Evolutionary conservation across 2,797 vertebrate species (phyloP), one percentile per base, ranked within the genome.

Genomic region (Gymnothorax reevesii): DNA sequence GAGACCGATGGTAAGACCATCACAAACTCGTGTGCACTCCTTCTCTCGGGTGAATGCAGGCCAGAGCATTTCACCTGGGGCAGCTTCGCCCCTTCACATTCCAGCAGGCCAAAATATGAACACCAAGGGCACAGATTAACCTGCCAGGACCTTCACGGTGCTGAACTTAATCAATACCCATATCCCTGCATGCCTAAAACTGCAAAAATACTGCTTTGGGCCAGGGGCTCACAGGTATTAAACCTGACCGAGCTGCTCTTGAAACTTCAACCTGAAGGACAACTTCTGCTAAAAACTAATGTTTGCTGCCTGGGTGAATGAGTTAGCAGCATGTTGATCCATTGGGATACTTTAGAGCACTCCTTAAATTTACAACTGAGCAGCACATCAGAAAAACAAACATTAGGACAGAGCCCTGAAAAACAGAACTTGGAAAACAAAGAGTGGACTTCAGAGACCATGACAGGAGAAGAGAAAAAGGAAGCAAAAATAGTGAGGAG

Each of bases 311-410:
- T 20, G 59, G 10, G 17, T 0, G 20, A 62, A 62, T 20, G 59
- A 62, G 13, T 62, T 13, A 59, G 57, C 57, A 59, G 57, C 8
- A 59, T 13, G 57, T 2, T 59, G 0, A 59, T 13, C 13, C 8
- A 59, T 59, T 59, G 13, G 13, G 57, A 59, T 59, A 1, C 57
- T 9, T 59, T 59, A 59, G 2, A 9, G 57, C 57, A 13, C 33
- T 42, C 33, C 33, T 42, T 1, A 59, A 59, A 59, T 66, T 22
- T 5, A 22, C 25, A 25, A 9, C 25, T 25, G n/a, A 69, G 1
- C 9, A 25, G 66, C 92, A 89, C 93, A 82, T 86, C 84, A 22
- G 87, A 84, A 69, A 84, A 84, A 88, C 49, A 71, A 77, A 84
- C 82, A 69, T 79, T 83, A 82, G 85, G 86, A 85, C 85, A 69